Percentiles rank a stretch among this genome's conserved stretches.
Evolutionary conservation across 2,797 vertebrate species (phyloP).

Genomic region (Xenentodon cancila): DNA sequence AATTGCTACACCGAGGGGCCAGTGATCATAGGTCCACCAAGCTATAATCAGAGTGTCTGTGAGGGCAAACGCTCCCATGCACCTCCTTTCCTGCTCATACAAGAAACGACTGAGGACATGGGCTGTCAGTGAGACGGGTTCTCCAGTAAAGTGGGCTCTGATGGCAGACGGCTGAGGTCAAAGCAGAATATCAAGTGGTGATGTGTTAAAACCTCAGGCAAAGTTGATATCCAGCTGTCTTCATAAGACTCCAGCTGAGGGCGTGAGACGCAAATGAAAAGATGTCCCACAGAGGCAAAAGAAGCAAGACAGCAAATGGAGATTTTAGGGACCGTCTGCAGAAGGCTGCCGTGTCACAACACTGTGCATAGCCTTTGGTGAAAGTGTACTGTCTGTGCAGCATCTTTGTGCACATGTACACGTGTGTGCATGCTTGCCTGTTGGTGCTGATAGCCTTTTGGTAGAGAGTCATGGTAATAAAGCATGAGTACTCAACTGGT

Average conservation of each 20-base stretch:
- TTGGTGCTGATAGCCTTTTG: conserved; percentile 35
- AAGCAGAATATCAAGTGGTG: conserved; percentile 39
- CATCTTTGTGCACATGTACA: neutral
- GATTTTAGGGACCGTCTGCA: conserved; percentile 3
- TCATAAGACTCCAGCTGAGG: conserved; percentile 8
- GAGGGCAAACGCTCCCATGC: conserved; percentile 43
- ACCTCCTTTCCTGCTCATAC: conserved; percentile 22
- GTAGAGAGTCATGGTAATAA: conserved; percentile 45
- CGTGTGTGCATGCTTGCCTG: conserved; percentile 1
- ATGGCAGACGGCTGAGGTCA: conserved; percentile 50
- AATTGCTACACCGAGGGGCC: conserved; percentile 47
- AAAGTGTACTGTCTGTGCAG: neutral
- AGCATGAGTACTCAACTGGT: conserved; percentile 27
- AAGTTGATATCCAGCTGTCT: conserved; percentile 36
- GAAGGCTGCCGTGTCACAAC: neutral
- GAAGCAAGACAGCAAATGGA: conserved; percentile 17
- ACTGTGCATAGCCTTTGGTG: neutral
- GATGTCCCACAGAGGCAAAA: conserved; percentile 26
- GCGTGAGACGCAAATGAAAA: conserved; percentile 30
- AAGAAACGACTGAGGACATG: conserved; percentile 45
- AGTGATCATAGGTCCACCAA: conserved; percentile 34
- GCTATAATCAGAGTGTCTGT: conserved; percentile 44
- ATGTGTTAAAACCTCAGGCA: conserved; percentile 44
- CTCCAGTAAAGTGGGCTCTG: conserved; percentile 46
- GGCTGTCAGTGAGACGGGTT: conserved; percentile 35